phyloP scores from a whole-genome alignment of 2,113 vertebrate genomes.

The Takifugu bimaculatus region DNA sequence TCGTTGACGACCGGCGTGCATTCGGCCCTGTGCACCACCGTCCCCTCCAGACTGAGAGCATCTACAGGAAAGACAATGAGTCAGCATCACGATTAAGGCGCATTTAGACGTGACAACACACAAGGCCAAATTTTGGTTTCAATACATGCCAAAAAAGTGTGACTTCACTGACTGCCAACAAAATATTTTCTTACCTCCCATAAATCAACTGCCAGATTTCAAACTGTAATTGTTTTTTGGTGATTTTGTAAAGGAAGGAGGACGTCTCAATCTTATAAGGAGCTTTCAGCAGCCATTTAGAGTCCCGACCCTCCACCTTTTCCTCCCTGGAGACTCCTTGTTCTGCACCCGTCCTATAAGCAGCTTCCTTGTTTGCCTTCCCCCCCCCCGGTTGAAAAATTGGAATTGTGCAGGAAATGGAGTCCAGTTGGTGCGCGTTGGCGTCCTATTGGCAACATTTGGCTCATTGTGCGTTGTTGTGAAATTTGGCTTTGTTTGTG shows the following conservation, averaged over 20 bases:
- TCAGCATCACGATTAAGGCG: constrained; percentile 33
- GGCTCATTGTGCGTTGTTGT: constrained; percentile 33
- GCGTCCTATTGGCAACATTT: constrained; percentile 41
- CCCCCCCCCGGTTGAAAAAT: background rate
- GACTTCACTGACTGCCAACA: too few species aligned
- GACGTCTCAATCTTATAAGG: too few species aligned
- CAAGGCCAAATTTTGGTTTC: background rate
- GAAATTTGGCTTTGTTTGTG: constrained; percentile 33
- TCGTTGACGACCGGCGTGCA: constrained; percentile 63
- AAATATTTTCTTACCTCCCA: too few species aligned
- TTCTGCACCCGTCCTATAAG: constrained; percentile 18
- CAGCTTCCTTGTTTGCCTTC: too few species aligned
- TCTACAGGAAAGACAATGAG: constrained; percentile 55
- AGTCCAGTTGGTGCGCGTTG: constrained; percentile 63
- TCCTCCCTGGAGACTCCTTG: constrained; percentile 4
- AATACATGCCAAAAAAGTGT: too few species aligned
- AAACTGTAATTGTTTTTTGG: too few species aligned
- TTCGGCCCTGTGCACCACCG: constrained; percentile 68
- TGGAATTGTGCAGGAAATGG: constrained; percentile 25
- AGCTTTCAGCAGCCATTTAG: constrained; percentile 8
- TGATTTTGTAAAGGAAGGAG: too few species aligned
- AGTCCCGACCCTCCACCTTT: constrained; percentile 14
- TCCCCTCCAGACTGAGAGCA: constrained; percentile 64
- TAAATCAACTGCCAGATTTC: too few species aligned
- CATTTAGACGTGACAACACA: background rate